These are phyloP conservation scores for Acrocera orbiculus DNA, from an alignment of 2,888 invertebrate species.

Conservation along the genomic window DNA sequence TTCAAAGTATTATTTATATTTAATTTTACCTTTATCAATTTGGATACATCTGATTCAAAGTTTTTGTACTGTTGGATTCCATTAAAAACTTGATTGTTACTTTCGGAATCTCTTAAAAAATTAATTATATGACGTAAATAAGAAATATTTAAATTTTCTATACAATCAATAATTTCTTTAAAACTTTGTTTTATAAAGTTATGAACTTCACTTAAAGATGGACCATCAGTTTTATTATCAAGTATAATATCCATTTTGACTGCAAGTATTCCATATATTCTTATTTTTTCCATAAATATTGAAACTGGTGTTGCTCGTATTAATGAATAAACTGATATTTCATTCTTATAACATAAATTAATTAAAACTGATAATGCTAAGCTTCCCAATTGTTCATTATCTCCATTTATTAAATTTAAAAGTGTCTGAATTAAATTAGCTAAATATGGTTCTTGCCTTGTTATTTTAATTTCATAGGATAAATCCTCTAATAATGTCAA, in stretches of 20 bases:
- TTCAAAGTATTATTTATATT: too few species aligned
- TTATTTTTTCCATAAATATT: slow-evolving; percentile 23
- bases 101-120: slow-evolving; percentile 17
- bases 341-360: slow-evolving; percentile 62
- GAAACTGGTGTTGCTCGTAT: slow-evolving; percentile 46
- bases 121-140: slow-evolving; percentile 25
- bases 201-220: slow-evolving; percentile 21
- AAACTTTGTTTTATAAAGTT: slow-evolving; percentile 24
- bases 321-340: slow-evolving; percentile 53
- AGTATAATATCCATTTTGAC: slow-evolving; percentile 27
- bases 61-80: too few species aligned
- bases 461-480: too few species aligned
- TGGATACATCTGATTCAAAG: too few species aligned
- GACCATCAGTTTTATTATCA: slow-evolving; percentile 22
- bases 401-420: slow-evolving; percentile 42
- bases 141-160: slow-evolving; percentile 24
- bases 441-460: too few species aligned
- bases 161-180: slow-evolving; percentile 21
- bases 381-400: slow-evolving; percentile 32
- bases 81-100: too few species aligned
- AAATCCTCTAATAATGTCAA: too few species aligned
- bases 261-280: slow-evolving; percentile 23
- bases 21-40: too few species aligned
- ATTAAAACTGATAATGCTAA: slow-evolving; percentile 51
- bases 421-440: too few species aligned